These are phyloP conservation scores for Nymphicus hollandicus DNA, from an alignment of 2,113 vertebrate genomes.

Conservation along the genomic window DNA sequence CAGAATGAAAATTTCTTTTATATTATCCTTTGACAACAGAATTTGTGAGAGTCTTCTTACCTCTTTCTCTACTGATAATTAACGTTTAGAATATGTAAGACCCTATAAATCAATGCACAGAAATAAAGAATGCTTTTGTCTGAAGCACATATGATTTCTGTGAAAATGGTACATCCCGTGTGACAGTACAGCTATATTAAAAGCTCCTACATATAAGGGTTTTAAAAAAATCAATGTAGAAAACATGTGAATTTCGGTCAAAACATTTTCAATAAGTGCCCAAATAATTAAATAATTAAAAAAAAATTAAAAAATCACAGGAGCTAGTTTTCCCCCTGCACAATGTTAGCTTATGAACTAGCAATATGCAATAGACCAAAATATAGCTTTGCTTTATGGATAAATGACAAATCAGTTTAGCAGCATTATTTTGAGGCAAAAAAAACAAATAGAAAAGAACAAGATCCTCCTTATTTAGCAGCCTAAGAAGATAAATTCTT, in stretches of 20 bases:
- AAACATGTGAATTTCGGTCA: not conserved
- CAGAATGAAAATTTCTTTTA: not conserved
- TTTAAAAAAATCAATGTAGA: not conserved
- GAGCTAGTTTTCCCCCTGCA: not conserved
- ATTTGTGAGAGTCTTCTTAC: not conserved
- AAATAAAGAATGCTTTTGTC: not conserved
- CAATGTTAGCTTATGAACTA: not conserved
- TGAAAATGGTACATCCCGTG: not conserved
- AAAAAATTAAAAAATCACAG: not conserved
- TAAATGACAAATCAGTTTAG: constrained; percentile 16
- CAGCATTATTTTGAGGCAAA: not conserved
- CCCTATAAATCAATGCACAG: not conserved
- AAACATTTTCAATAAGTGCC: not conserved
- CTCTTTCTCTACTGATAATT: not conserved
- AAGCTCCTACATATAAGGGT: not conserved
- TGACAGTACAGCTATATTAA: not conserved
- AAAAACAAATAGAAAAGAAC: not conserved
- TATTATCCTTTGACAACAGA: not conserved
- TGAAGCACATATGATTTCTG: not conserved
- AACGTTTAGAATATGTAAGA: not conserved
- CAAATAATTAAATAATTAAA: not conserved
- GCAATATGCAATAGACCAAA: not conserved
- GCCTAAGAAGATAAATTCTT: not conserved
- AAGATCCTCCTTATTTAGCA: constrained; percentile 1
- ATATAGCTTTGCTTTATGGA: not conserved